These are phyloP conservation scores for Myodes glareolus DNA, from an alignment of 2,113 vertebrate genomes.

Conservation along the genomic window DNA sequence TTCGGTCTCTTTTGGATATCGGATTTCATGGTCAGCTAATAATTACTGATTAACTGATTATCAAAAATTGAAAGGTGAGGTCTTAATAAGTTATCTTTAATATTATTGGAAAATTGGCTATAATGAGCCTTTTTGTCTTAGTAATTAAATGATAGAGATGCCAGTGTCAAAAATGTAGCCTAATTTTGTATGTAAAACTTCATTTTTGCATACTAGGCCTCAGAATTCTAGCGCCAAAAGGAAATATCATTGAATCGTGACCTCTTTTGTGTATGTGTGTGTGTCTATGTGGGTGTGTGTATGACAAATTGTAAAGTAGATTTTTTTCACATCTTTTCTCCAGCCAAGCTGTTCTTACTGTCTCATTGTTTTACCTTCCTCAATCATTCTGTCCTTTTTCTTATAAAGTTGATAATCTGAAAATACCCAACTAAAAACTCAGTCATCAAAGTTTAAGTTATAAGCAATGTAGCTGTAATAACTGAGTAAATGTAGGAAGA, in stretches of 20 bases:
- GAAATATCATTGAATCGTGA: conserved; percentile 68
- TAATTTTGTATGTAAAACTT: conserved; percentile 67
- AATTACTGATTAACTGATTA: not conserved
- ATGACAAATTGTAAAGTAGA: conserved; percentile 12
- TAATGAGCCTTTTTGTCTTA: conserved; percentile 14
- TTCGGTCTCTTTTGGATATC: not conserved
- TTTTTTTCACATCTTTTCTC: conserved; percentile 66
- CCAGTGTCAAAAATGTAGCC: conserved; percentile 37
- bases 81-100: conserved; percentile 42
- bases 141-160: not conserved
- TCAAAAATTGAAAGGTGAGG: not conserved
- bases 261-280: conserved; percentile 6
- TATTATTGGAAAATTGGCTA: conserved; percentile 17
- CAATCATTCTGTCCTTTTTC: not conserved
- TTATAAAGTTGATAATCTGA: conserved; percentile 38
- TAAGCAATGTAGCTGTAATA: conserved; percentile 29
- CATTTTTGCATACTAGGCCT: conserved; percentile 61
- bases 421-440: conserved; percentile 36
- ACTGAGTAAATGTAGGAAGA: conserved; percentile 34
- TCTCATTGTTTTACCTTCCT: conserved; percentile 21
- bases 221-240: conserved; percentile 51
- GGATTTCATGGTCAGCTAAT: conserved; percentile 2
- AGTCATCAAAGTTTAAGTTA: conserved; percentile 18
- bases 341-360: conserved; percentile 4
- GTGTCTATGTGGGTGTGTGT: not conserved